phyloP scores from a whole-genome alignment of 2,113 vertebrate species.

The Trochalopteron elliotii region DNA sequence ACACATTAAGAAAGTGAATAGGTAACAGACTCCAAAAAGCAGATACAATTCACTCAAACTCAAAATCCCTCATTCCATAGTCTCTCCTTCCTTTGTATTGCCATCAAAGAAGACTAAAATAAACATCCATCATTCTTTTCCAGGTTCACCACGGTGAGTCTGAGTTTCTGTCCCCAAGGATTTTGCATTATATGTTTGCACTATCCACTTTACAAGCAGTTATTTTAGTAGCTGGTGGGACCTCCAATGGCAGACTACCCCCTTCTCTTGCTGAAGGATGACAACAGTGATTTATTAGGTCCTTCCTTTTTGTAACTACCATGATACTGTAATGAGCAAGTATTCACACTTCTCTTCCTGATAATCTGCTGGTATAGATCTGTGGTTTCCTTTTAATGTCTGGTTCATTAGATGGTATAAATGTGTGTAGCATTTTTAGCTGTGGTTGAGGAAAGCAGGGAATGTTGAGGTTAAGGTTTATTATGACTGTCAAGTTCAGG shows the following conservation, averaged over 20 bases:
- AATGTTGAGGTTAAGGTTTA: conserved; percentile 68
- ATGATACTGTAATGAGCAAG: conserved; percentile 16
- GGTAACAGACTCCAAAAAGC: neutral
- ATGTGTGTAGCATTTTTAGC: conserved; percentile 45
- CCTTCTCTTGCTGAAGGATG: neutral
- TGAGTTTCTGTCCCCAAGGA: neutral
- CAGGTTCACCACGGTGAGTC: neutral
- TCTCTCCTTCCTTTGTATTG: neutral
- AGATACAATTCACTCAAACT: neutral
- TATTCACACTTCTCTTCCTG: conserved; percentile 65
- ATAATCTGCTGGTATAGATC: conserved; percentile 70
- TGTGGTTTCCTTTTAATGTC: conserved; percentile 68
- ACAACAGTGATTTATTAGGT: conserved; percentile 8
- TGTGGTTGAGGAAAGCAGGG: conserved; percentile 62
- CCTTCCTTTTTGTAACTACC: conserved; percentile 20
- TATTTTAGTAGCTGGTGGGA: neutral
- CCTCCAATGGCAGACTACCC: neutral
- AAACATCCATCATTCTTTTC: neutral
- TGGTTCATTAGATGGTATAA: conserved; percentile 65
- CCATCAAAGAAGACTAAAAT: neutral
- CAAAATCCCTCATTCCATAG: neutral
- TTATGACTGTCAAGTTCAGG: conserved; percentile 47
- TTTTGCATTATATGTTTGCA: neutral
- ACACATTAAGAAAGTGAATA: neutral
- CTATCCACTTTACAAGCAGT: neutral